These are phyloP conservation scores for Penaeus japonicus DNA, from an alignment of 1,140 invertebrate genomes.

Conservation along the genomic window DNA sequence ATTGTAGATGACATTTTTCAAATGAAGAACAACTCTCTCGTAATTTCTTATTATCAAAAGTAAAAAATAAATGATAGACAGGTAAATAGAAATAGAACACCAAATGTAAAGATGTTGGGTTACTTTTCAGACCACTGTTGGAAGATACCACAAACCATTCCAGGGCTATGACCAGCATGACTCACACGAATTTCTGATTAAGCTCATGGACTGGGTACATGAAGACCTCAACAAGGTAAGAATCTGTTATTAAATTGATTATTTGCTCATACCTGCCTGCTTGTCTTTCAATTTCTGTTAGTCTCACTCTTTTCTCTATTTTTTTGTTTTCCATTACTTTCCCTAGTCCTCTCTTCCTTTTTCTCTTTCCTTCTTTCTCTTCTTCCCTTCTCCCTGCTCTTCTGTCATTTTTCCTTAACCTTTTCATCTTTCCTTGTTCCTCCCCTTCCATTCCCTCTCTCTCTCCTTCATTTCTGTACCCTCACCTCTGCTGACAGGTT, in stretches of 20 bases:
- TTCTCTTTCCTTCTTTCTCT: no score
- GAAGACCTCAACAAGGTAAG: conserved; percentile 81
- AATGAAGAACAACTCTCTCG: no score
- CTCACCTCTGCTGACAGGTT: no score
- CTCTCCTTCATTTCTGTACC: no score
- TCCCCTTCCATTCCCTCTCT: no score
- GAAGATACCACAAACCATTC: conserved; percentile 80
- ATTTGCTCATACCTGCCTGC: neutral
- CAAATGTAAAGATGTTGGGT: neutral
- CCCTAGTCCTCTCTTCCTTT: no score
- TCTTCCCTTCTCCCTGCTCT: no score
- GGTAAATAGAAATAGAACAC: neutral
- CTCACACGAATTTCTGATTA: conserved; percentile 92
- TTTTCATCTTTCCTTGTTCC: no score
- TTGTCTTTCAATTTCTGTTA: conserved; percentile 17
- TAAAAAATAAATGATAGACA: neutral
- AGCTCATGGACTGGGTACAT: conserved; percentile 89
- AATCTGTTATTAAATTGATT: conserved; percentile 18
- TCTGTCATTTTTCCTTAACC: no score
- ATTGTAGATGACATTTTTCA: no score
- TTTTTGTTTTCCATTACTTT: neutral
- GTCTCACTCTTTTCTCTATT: neutral
- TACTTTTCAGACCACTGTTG: conserved; percentile 72
- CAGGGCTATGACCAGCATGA: conserved; percentile 89
- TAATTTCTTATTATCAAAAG: no score